Conservation (phyloP, 2,888 invertebrate species). For the Luperina testacea region DNA sequence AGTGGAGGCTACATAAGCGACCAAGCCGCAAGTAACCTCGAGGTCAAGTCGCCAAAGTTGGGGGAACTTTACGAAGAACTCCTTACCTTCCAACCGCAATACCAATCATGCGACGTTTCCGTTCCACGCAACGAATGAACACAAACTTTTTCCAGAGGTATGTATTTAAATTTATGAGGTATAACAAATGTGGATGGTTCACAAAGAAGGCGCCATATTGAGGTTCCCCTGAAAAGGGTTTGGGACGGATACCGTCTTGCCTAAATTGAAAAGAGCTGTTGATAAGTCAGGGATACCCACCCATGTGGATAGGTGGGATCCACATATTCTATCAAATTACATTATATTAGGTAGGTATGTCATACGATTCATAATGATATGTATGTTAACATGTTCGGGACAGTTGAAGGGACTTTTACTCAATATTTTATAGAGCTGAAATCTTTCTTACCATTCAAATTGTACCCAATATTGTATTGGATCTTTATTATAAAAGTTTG, state of each 20-base stretch:
- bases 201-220: constrained; percentile 64
- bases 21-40: constrained; percentile 47
- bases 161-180: constrained; percentile 57
- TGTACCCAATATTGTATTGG: not conserved
- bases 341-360: constrained; percentile 13
- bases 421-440: constrained; percentile 6
- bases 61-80: constrained; percentile 39
- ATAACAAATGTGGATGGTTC: constrained; percentile 59
- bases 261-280: constrained; percentile 61
- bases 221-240: constrained; percentile 59
- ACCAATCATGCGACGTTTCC: constrained; percentile 53
- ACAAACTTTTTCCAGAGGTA: constrained; percentile 41
- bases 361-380: constrained; percentile 28
- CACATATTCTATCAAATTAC: constrained; percentile 40
- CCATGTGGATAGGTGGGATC: constrained; percentile 36
- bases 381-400: constrained; percentile 34
- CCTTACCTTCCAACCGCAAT: constrained; percentile 41
- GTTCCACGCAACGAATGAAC: constrained; percentile 51
- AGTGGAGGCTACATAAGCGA: constrained; percentile 55
- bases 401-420: not conserved
- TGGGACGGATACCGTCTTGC: constrained; percentile 49
- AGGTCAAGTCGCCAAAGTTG: constrained; percentile 53
- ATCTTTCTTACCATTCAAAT: constrained; percentile 3
- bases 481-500: constrained; percentile 5
- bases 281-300: constrained; percentile 58